Evolutionary conservation across 2,113 vertebrate species (phyloP).

Genomic region (Monopterus albus): DNA sequence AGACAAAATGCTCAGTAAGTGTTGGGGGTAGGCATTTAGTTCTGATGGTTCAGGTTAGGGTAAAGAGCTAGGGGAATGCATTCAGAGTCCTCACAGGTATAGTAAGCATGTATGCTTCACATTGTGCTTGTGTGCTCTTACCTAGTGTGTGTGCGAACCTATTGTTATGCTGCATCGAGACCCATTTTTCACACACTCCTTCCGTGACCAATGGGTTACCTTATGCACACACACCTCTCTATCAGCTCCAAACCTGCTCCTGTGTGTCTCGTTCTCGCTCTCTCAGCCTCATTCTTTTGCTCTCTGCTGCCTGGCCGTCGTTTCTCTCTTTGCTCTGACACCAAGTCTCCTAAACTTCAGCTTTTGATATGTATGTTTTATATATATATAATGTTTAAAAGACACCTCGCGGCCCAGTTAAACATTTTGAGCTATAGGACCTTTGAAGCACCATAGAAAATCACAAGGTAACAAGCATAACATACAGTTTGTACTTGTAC

Average conservation of each 20-base stretch:
- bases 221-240: slow-evolving; percentile 53
- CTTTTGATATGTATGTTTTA: slow-evolving; percentile 26
- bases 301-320: slow-evolving; percentile 9
- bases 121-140: too few relatives aligned
- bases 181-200: slow-evolving; percentile 44
- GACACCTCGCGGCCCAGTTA: slow-evolving; percentile 5
- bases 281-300: slow-evolving; percentile 1
- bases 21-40: too few relatives aligned
- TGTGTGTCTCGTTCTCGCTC: slow-evolving; percentile 8
- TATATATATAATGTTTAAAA: slow-evolving; percentile 27
- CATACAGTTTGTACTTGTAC: not conserved
- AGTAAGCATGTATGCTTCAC: not conserved
- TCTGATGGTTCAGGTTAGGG: too few relatives aligned
- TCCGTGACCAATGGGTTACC: slow-evolving; percentile 26
- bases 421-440: not conserved
- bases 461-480: not conserved
- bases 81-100: too few relatives aligned
- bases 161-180: slow-evolving; percentile 43
- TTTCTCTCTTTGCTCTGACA: slow-evolving; percentile 21
- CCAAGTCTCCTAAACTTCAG: slow-evolving; percentile 20
- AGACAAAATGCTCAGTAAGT: too few relatives aligned
- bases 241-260: slow-evolving; percentile 32
- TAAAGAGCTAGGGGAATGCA: too few relatives aligned
- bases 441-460: not conserved
- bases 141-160: slow-evolving; percentile 28